Base-by-base conservation (phyloP, 2,888 invertebrate species). In the Chirona hameri region DNA sequence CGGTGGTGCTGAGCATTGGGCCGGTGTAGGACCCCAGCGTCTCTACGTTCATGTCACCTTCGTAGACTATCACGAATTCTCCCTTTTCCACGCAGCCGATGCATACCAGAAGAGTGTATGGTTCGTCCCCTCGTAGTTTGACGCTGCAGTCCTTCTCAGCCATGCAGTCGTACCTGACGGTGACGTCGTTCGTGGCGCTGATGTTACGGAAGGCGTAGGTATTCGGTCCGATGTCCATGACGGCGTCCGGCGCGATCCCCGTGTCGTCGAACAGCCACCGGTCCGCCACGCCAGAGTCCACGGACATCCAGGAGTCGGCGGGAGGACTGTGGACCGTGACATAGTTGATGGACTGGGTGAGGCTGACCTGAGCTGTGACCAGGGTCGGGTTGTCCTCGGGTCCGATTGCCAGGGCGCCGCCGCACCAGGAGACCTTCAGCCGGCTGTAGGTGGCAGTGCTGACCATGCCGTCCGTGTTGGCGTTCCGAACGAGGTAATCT, bases 81-180 rank as follows among this genome's bases (percentile, higher is more conserved):
- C 0, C 24, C 4, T 57, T 57, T 1, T 57, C 24, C 57, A 18
- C 18, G n/a, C 27, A 24, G 10, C 65, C 65, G 65, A 65, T n/a
- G 65, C 5, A 24, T 7, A 65, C n/a, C 27, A 1, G 10, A 12
- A 65, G n/a, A n/a, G n/a, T 65, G 10, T 27, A 5, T 9, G 65
- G 7, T 7, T 10, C 12, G 65, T n/a, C n/a, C 12, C 65, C 65
- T 5, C 65, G n/a, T 0, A 65, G 65, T n/a, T n/a, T n/a, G 27
- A 65, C 27, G 65, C 9, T n/a, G 27, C 65, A 65, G n/a, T 65
- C 27, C 7, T 4, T 9, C 14, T 10, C 65, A 10, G 65, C 27
- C 65, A 65, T 65, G 65, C 65, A 65, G 65, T 65, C 65, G 65
- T 65, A 65, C 65, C 27, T 65, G n/a, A 65, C 10, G n/a, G 27